phyloP scores from a whole-genome alignment of 1,140 invertebrate species.

The Hylaeus volcanicus region DNA sequence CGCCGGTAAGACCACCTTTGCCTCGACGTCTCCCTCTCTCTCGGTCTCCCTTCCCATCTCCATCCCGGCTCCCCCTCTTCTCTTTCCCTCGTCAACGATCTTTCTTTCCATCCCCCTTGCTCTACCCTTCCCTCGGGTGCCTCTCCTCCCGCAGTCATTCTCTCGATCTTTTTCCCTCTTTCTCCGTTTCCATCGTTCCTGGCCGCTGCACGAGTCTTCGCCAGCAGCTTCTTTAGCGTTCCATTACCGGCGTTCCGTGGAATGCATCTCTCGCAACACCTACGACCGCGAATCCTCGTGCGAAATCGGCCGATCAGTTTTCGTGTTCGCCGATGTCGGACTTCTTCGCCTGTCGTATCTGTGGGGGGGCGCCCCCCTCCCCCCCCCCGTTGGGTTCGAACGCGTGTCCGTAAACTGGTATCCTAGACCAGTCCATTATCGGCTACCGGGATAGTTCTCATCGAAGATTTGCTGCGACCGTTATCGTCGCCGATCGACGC shows the following conservation, averaged over 20 bases:
- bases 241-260: constrained; percentile 59
- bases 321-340: not conserved
- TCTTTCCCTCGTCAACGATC: constrained; percentile 26
- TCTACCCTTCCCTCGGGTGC: constrained; percentile 48
- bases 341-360: no score
- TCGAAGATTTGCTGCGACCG: no score
- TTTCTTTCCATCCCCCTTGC: constrained; percentile 33
- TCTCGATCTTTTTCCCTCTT: constrained; percentile 45
- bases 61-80: constrained; percentile 23
- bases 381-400: not conserved
- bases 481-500: not conserved
- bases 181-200: constrained; percentile 34
- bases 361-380: no score
- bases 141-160: constrained; percentile 18
- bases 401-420: not conserved
- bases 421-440: no score
- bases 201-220: constrained; percentile 47
- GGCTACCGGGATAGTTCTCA: no score
- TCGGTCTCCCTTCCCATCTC: constrained; percentile 32
- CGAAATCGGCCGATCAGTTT: constrained; percentile 21
- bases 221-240: constrained; percentile 66
- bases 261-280: constrained; percentile 66
- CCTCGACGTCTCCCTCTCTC: constrained; percentile 57
- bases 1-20: constrained; percentile 75
- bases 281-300: constrained; percentile 41